Base-by-base conservation (phyloP, 2,888 invertebrate species). In the Lordiphosa fenestrarum region DNA sequence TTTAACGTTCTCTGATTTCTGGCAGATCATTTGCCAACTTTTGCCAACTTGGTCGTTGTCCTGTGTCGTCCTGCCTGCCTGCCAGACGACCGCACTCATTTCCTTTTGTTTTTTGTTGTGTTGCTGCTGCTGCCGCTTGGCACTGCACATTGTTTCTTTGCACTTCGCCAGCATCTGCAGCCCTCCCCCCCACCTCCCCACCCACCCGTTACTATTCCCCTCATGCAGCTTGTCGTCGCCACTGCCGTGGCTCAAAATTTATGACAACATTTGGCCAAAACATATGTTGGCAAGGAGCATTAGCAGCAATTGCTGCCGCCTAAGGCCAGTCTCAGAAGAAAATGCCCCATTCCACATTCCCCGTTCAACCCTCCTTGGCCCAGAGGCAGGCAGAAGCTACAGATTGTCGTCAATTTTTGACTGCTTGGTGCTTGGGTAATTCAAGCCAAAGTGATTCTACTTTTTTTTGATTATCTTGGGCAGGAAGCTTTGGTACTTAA, bases 11-110 rank as follows among this genome's bases (percentile, higher is more conserved):
- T 61, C 78, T 81, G 77, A 77, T 77, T 77, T 77, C 74, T 74
- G 84, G 74, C 84, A 84, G 84, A 77, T 77, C 77, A 84, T 77
- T 81, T 77, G 77, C 78, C 84, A 84, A 77, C 82, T 84, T 81
- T 60, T 47, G 37, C 40, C 53, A 55, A 53, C 52, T 56, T 69
- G 55, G 39, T 56, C 59, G 37, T 50, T 53, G 40, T 48, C 47
- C 61, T 56, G 48, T 60, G 38, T 56, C 53, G 52, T 57, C 38
- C 38, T 37, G 37, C 36, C 36, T 33, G 39, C 47, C 54, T 53
- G 66, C 60, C 58, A 71, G 69, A 69, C 62, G 66, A 72, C 80
- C 83, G 62, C 75, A 76, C 71, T 78, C 58, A 69, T 66, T 78
- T 66, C 61, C 77, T 65, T 66, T 53, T 64, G 50, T 64, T 66